Conservation (phyloP, 2,888 invertebrate species). For the Cenopis cana region DNA sequence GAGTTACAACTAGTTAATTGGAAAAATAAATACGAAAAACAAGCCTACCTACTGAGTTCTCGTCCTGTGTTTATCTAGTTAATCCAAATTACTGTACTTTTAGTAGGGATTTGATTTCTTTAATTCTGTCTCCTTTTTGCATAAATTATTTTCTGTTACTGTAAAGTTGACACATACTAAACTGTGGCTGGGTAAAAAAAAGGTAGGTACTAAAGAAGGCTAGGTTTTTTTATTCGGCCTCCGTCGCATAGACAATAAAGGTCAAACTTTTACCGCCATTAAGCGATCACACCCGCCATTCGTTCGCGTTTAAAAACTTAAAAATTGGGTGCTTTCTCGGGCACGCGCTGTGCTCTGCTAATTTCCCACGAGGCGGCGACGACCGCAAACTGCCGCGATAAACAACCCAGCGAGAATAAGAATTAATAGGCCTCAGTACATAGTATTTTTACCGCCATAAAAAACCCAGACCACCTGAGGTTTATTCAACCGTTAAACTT, state of each 20-base stretch:
- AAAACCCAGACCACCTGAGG: conserved; percentile 38
- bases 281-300: conserved; percentile 19
- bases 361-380: conserved; percentile 44
- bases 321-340: conserved; percentile 44
- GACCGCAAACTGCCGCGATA: conserved; percentile 43
- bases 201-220: too few relatives aligned
- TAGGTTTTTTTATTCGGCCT: not conserved
- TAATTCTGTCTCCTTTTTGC: too few relatives aligned
- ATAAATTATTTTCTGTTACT: too few relatives aligned
- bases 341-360: conserved; percentile 32
- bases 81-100: too few relatives aligned
- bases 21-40: too few relatives aligned
- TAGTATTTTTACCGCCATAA: conserved; percentile 35
- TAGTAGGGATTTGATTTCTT: too few relatives aligned
- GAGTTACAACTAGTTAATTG: too few relatives aligned
- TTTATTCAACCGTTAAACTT: conserved; percentile 37
- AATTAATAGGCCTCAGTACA: conserved; percentile 44
- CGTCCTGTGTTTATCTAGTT: too few relatives aligned
- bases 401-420: conserved; percentile 44
- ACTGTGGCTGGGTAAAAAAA: too few relatives aligned
- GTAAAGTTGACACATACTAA: too few relatives aligned
- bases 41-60: too few relatives aligned
- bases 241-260: conserved; percentile 10
- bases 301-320: conserved; percentile 43
- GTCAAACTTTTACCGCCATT: conserved; percentile 21